phyloP scores from a whole-genome alignment of 2,888 invertebrate genomes.

The Pharmacophagus antenor region DNA sequence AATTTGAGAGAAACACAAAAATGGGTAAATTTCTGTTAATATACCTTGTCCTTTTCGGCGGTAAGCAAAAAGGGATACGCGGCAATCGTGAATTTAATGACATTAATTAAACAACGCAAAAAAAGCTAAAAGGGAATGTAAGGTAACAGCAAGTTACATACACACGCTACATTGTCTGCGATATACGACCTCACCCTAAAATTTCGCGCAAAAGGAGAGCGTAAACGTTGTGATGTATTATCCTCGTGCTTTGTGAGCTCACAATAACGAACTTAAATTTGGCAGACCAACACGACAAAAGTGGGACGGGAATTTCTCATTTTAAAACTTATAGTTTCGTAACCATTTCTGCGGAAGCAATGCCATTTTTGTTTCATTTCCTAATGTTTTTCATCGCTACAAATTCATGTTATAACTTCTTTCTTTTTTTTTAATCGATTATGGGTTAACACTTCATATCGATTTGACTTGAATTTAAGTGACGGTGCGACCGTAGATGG shows the following conservation, averaged over 20 bases:
- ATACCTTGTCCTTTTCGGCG: too few relatives aligned
- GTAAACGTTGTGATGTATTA: constrained; percentile 19
- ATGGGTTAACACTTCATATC: too few relatives aligned
- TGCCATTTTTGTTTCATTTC: neutral
- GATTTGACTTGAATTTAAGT: too few relatives aligned
- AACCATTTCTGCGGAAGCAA: neutral
- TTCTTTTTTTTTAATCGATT: too few relatives aligned
- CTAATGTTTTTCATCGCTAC: neutral
- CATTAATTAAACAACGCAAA: constrained; percentile 9
- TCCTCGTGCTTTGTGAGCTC: constrained; percentile 19
- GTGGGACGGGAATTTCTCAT: constrained; percentile 4
- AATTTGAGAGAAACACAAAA: too few relatives aligned
- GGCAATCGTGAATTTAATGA: neutral
- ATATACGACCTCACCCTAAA: constrained; percentile 26
- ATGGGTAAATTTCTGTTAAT: too few relatives aligned
- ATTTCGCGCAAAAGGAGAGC: constrained; percentile 20
- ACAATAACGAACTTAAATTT: constrained; percentile 24
- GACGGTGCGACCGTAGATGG: too few relatives aligned
- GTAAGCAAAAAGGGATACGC: neutral
- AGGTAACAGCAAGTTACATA: constrained; percentile 14
- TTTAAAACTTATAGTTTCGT: neutral
- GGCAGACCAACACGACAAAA: constrained; percentile 15
- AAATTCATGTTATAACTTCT: neutral
- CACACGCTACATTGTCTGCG: constrained; percentile 23
- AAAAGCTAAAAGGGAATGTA: constrained; percentile 8